Evolutionary conservation across 2,797 vertebrate species (phyloP).

Genomic region (Alfaro cultratus): DNA sequence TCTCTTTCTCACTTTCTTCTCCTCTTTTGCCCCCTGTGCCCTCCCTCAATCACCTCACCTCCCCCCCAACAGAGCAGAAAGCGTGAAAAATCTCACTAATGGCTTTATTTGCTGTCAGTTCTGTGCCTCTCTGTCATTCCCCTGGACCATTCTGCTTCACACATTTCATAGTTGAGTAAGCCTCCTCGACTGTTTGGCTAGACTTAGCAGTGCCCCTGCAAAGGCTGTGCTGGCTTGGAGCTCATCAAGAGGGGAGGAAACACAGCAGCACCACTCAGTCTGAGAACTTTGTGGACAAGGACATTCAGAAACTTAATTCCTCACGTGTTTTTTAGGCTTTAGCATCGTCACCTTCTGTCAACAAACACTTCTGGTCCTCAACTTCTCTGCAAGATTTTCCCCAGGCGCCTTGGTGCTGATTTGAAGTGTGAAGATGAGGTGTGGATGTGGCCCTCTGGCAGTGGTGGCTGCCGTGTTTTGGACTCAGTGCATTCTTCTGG

Average conservation of each 20-base stretch:
- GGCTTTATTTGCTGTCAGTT: conserved; percentile 88
- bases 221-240: conserved; percentile 64
- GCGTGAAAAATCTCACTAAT: conserved; percentile 87
- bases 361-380: conserved; percentile 18
- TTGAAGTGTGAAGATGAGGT: conserved; percentile 80
- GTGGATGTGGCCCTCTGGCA: conserved; percentile 84
- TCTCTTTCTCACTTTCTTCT: conserved; percentile 16
- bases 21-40: conserved; percentile 64
- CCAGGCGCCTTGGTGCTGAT: conserved; percentile 38
- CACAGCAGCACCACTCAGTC: conserved; percentile 62
- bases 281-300: conserved; percentile 64
- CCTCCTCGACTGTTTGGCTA: conserved; percentile 67
- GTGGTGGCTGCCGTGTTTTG: conserved; percentile 83
- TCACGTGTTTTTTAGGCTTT: conserved; percentile 39
- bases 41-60: conserved; percentile 63
- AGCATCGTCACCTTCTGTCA: conserved; percentile 52
- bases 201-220: conserved; percentile 63
- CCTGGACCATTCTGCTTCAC: conserved; percentile 81
- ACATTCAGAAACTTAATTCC: conserved; percentile 65
- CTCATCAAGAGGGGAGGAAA: conserved; percentile 66
- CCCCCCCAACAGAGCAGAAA: conserved; percentile 83
- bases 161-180: conserved; percentile 86
- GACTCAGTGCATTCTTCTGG: conserved; percentile 82
- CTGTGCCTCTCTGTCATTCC: conserved; percentile 82
- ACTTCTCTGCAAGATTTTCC: conserved; percentile 23